These are phyloP conservation scores for Lontra canadensis DNA, from an alignment of 2,113 vertebrate genomes.

Conservation along the genomic window DNA sequence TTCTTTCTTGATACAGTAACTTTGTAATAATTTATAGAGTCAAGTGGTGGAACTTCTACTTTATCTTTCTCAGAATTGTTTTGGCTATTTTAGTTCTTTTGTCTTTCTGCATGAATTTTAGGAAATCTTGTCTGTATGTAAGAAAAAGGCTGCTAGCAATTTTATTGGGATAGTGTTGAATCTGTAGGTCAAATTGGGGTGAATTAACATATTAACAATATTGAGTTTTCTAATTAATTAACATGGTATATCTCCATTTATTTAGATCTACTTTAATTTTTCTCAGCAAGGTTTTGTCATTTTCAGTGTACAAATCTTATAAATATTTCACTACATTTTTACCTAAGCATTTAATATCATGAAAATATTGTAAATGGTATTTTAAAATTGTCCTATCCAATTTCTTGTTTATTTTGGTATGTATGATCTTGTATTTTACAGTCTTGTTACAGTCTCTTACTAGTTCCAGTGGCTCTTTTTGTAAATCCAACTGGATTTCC, in stretches of 20 bases:
- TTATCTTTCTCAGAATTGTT: background rate
- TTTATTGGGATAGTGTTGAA: background rate
- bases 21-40: background rate
- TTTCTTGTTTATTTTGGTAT: background rate
- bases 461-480: background rate
- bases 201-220: background rate
- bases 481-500: background rate
- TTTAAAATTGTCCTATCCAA: background rate
- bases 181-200: background rate
- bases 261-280: background rate
- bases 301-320: background rate
- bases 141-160: background rate
- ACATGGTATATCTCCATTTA: background rate
- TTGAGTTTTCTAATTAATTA: background rate
- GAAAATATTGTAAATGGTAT: background rate
- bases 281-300: background rate
- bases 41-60: background rate
- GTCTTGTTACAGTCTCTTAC: background rate
- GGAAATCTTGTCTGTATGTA: background rate
- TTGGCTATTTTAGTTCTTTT: background rate
- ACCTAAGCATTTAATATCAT: background rate
- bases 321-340: background rate
- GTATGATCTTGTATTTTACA: background rate
- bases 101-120: background rate
- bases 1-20: background rate